Base-by-base conservation (phyloP, 2,888 invertebrate genomes). In the Gastracanthus pulcherrimus region DNA sequence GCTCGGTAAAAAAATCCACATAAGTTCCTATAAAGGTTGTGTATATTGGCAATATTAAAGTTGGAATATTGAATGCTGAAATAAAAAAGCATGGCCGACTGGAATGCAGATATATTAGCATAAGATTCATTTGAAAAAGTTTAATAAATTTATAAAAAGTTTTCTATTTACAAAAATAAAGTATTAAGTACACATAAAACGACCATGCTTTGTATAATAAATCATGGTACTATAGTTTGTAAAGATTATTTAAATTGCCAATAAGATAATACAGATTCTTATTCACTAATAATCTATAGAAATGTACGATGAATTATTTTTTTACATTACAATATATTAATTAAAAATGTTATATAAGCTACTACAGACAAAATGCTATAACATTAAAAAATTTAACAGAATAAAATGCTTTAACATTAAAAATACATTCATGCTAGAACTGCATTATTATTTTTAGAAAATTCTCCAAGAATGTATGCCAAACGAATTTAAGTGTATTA, bases 21-120 rank as follows among this genome's bases (percentile, higher is more conserved):
- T 69, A 76, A 45, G 60, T 82, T 82, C 69, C 76, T 76, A 77
- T 77, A 77, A 74, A 67, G n/a, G 26, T 2, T 55, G 74, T 1
- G 36, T 48, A 34, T 38, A 71, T 66, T 41, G 45, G 36, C 69
- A 60, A 64, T 45, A 51, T 55, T 64, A 72, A 48, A 58, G 13
- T 55, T 48, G 5, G 0, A 34, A 19, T 23, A 13, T 51, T 70
- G 38, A 55, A 34, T 34, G 36, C 36, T 3, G 36, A n/a, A 16
- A 36, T 64, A 7, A 64, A 36, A 48, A 11, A 48, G 29, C n/a
- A n/a, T n/a, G n/a, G n/a, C n/a, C n/a, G n/a, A n/a, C n/a, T n/a
- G n/a, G n/a, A n/a, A n/a, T n/a, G n/a, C n/a, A n/a, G n/a, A n/a
- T n/a, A n/a, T n/a, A n/a, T n/a, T n/a, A n/a, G n/a, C n/a, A n/a